Percentiles rank a stretch among this genome's conserved stretches.
phyloP scores from a whole-genome alignment of 1,140 invertebrate species.

The Mercenaria mercenaria region DNA sequence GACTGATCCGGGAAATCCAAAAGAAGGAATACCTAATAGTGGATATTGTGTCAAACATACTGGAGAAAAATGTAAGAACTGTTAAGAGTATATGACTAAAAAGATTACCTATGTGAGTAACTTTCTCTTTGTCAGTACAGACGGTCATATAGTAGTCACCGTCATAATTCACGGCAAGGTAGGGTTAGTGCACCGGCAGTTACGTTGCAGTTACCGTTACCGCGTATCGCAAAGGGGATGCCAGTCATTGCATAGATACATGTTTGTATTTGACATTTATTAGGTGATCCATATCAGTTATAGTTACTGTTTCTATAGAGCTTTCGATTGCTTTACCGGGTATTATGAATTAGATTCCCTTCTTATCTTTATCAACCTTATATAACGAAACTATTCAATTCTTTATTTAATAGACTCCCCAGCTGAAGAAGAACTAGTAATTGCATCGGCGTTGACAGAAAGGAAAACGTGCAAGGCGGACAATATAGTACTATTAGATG shows the following conservation, averaged over 20 bases:
- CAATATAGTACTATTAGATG: slow-evolving; percentile 46
- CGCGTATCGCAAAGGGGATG: too few relatives aligned
- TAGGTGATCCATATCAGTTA: too few relatives aligned
- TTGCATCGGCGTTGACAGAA: slow-evolving; percentile 21
- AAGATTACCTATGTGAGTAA: too few relatives aligned
- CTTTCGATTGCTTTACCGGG: neutral
- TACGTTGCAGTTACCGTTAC: too few relatives aligned
- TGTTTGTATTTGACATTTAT: too few relatives aligned
- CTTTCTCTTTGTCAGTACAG: too few relatives aligned
- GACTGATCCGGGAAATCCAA: slow-evolving; percentile 69
- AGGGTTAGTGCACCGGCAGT: too few relatives aligned
- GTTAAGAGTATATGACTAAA: too few relatives aligned
- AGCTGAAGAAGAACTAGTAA: slow-evolving; percentile 3
- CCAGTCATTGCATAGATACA: too few relatives aligned
- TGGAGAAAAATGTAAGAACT: slow-evolving; percentile 44
- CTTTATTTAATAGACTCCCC: slow-evolving; percentile 11
- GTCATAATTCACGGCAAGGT: too few relatives aligned
- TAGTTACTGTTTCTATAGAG: neutral
- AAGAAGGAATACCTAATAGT: slow-evolving; percentile 76
- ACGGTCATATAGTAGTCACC: too few relatives aligned
- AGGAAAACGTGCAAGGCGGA: slow-evolving; percentile 22
- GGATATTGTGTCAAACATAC: slow-evolving; percentile 77
- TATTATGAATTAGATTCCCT: neutral
- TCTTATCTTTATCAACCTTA: neutral
- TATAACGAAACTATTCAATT: too few relatives aligned